Evolutionary conservation across 1,140 invertebrate genomes (phyloP), one percentile per base, ranked within the genome.

Genomic region (Meloidogyne hapla): DNA sequence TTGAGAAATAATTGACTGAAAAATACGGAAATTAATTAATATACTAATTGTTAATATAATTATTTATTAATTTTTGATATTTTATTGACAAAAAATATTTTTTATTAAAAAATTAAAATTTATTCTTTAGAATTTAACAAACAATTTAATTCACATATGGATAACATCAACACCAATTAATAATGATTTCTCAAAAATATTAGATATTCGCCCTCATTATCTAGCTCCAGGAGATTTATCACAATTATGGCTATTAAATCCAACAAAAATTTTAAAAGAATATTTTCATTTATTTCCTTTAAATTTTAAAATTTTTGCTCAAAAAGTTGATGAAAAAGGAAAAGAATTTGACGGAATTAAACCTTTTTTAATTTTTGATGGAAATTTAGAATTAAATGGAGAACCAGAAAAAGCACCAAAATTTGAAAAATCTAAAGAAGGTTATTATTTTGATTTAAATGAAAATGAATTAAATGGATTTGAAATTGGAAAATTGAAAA

Each of bases 391-490:
- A 45, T 56, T 72, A 28, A 63, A 45, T 25, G 70, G 26, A 38
- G 15, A 33, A 23, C 40, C 13, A 18, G 45, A 33, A 13, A 25
- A 25, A 33, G 38, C 40, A 63, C 18, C 40, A 61, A 56, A 13
- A 33, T 33, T 23, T 10, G 33, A 56, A 21, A 33, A 26, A 63
- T 10, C 45, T 13, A 38, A 25, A 21, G 28, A 15, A 18, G 45
- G 70, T 25, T 72, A 72, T 33, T n/a, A 72, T 33, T 72, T 72
- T 61, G 33, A 23, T 18, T 25, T 72, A n/a, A 33, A 61, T 28
- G 70, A 72, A 61, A 72, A 72, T 18, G 70, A 56, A 12, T 23
- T 63, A 23, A 9, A 72, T 61, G 70, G 70, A 33, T 25, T 18
- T 8, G 70, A 72, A 61, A 45, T 72, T 45, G 70, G 48, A 18